Evolutionary conservation across 2,888 invertebrate genomes (phyloP).

Genomic region (Tuberolachnus salignus): DNA sequence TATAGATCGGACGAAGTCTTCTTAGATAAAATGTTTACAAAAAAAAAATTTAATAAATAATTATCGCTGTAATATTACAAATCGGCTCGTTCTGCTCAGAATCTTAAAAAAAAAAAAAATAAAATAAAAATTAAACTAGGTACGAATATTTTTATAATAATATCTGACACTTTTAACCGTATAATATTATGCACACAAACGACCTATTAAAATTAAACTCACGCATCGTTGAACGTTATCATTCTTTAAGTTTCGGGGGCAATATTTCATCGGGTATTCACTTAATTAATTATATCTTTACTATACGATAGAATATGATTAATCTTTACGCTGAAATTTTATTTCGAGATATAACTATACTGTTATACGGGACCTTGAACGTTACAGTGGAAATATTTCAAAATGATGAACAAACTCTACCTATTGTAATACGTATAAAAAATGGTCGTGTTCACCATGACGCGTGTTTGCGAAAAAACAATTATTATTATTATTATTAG

Average conservation of each 20-base stretch:
- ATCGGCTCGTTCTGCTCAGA: too few species aligned
- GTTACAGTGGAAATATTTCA: background rate
- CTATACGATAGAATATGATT: background rate
- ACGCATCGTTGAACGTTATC: conserved; percentile 5
- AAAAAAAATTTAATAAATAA: too few species aligned
- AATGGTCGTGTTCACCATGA: background rate
- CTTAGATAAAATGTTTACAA: too few species aligned
- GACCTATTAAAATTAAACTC: background rate
- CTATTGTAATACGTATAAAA: background rate
- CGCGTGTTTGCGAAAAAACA: background rate
- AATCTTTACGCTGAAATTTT: conserved; percentile 21
- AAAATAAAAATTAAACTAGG: too few species aligned
- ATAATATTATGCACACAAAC: background rate
- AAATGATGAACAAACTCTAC: background rate
- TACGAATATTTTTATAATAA: background rate
- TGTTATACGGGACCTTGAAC: background rate
- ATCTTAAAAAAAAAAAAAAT: too few species aligned
- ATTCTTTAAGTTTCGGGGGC: conserved; percentile 5
- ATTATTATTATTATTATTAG: background rate
- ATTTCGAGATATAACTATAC: background rate
- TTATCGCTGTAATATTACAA: too few species aligned
- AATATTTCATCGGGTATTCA: conserved; percentile 1
- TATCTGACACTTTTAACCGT: background rate
- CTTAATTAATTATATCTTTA: conserved; percentile 27
- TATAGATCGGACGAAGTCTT: too few species aligned